Evolutionary conservation across 2,888 invertebrate genomes (phyloP).

Genomic region (Andrena fulva): DNA sequence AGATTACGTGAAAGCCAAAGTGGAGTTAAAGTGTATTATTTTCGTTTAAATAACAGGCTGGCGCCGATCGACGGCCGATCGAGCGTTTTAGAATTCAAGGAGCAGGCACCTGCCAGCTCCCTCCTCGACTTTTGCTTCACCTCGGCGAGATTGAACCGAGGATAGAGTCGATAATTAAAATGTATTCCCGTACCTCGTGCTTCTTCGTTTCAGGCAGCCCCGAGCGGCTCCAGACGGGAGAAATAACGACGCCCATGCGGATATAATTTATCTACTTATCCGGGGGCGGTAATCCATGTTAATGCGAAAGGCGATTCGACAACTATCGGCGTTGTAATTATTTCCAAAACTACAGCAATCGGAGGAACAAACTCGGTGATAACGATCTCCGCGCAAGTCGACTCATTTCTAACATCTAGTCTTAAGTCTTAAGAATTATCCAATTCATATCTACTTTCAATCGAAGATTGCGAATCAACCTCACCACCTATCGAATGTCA

Average conservation of each 20-base stretch:
- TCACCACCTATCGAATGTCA: too few relatives aligned
- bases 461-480: too few relatives aligned
- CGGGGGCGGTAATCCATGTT: neutral
- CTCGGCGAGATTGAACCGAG: slow-evolving; percentile 23
- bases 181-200: slow-evolving; percentile 29
- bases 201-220: slow-evolving; percentile 49
- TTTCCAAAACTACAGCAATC: neutral
- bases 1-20: slow-evolving; percentile 17
- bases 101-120: slow-evolving; percentile 42
- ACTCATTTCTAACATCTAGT: too few relatives aligned
- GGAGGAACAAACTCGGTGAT: neutral
- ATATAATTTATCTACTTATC: neutral
- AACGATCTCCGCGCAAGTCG: neutral
- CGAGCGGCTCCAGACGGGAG: neutral
- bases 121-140: slow-evolving; percentile 19
- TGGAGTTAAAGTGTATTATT: slow-evolving; percentile 36
- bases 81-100: slow-evolving; percentile 27
- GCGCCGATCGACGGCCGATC: slow-evolving; percentile 36
- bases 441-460: too few relatives aligned
- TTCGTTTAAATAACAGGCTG: slow-evolving; percentile 42
- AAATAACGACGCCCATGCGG: slow-evolving; percentile 11
- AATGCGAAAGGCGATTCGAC: neutral
- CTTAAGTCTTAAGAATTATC: too few relatives aligned
- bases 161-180: slow-evolving; percentile 55
- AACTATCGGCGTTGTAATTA: neutral